Evolutionary conservation across 2,113 vertebrate species (phyloP).

Genomic region (Apteryx owenii): DNA sequence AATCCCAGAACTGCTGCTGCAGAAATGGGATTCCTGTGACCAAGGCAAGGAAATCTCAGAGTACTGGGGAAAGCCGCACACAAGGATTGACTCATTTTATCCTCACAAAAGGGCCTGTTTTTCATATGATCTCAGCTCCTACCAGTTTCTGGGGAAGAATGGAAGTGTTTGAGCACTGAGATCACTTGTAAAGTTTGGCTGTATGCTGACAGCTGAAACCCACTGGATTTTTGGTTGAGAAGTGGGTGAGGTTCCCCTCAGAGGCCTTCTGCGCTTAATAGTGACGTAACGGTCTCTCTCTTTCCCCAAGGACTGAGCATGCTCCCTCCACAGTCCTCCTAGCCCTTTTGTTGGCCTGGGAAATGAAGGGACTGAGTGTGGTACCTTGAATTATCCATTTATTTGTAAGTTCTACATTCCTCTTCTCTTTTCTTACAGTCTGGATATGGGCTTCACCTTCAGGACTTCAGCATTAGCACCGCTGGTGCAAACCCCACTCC

Average conservation of each 20-base stretch:
- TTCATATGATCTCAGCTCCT: neutral
- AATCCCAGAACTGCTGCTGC: neutral
- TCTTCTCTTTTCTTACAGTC: conserved; percentile 71
- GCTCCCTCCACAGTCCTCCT: conserved; percentile 38
- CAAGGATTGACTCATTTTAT: neutral
- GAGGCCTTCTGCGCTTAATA: neutral
- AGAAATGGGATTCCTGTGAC: neutral
- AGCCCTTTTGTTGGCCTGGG: conserved; percentile 50
- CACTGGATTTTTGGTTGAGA: conserved; percentile 11
- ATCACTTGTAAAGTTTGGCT: neutral
- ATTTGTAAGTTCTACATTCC: conserved; percentile 66
- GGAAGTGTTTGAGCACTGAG: neutral
- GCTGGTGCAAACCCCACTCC: conserved; percentile 13
- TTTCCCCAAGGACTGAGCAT: conserved; percentile 46
- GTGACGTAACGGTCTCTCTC: conserved; percentile 45
- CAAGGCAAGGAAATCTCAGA: neutral
- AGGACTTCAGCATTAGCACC: conserved; percentile 59
- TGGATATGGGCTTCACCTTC: conserved; percentile 62
- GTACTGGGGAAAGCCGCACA: neutral
- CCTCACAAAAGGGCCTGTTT: neutral
- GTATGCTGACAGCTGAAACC: neutral
- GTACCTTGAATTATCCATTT: conserved; percentile 60
- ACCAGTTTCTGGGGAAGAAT: neutral
- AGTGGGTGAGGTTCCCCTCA: neutral
- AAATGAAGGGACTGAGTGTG: conserved; percentile 40